These are phyloP conservation scores for Dissostichus mawsoni DNA, from an alignment of 2,113 vertebrate genomes.

Conservation along the genomic window DNA sequence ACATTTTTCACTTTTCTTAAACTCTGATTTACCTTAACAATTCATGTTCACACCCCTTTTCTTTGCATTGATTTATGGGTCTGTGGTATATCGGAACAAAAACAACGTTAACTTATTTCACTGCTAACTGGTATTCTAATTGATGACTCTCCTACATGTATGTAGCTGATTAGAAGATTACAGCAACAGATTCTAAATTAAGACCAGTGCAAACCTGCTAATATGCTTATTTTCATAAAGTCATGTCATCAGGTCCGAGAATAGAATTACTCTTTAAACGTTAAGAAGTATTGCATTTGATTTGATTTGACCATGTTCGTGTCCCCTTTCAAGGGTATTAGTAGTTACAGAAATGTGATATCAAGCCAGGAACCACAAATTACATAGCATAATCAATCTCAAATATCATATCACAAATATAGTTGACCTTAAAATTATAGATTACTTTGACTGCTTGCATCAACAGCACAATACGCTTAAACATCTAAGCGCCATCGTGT, in stretches of 20 bases:
- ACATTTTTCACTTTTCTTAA: not conserved
- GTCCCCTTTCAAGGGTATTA: conserved; percentile 34
- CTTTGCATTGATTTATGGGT: not conserved
- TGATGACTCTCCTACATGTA: not conserved
- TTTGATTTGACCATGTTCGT: conserved; percentile 4
- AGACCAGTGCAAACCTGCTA: no score
- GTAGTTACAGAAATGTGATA: conserved; percentile 40
- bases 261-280: not conserved
- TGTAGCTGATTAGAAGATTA: not conserved
- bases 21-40: not conserved
- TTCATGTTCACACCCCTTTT: not conserved
- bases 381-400: conserved; percentile 31
- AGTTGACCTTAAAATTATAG: conserved; percentile 45
- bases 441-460: conserved; percentile 34
- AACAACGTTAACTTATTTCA: not conserved
- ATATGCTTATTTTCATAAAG: not conserved
- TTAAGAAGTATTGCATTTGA: conserved; percentile 8
- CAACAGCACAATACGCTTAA: conserved; percentile 11
- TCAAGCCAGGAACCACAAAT: not conserved
- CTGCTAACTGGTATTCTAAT: not conserved
- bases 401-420: conserved; percentile 50
- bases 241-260: not conserved
- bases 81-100: not conserved
- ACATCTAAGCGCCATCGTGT: conserved; percentile 29
- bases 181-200: not conserved